Evolutionary conservation across 2,113 vertebrate genomes (phyloP), one percentile per base, ranked within the genome.

Genomic region (Odocoileus virginianus): DNA sequence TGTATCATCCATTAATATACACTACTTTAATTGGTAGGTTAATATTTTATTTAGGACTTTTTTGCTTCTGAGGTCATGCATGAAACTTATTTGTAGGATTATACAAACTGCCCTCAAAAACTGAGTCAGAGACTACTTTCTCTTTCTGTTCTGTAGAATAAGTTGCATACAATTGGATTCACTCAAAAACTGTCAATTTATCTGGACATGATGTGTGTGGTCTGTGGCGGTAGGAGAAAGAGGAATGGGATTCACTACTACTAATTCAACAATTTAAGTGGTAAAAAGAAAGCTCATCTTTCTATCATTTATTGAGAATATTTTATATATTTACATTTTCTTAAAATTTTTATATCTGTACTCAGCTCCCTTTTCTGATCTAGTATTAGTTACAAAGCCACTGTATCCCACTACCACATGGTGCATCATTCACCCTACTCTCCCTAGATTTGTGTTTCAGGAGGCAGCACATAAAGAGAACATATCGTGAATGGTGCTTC

Each of bases 401-500:
- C 23, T 6, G 25, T 7, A 10, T 2, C n/a, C 17, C 50, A 30
- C 16, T 12, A 21, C 36, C 43, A 6, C 27, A 1, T 1, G 1
- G 50, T 28, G 16, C n/a, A 13, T 6, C 16, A 27, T 14, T 43
- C 50, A 76, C 7, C 17, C 50, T 40, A 0, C 12, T 30, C 16
- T 36, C n/a, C 82, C 2, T 2, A 7, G 33, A 8, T 21, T 12
- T 15, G 25, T 21, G 45, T 33, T 36, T 64, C 6, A 36, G 33
- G 47, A 52, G 57, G 43, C 14, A 4, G 30, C 4, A 36, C 11
- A 15, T 19, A 36, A 27, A 33, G 60, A 8, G 27, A 47, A 33
- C 14, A n/a, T 6, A 2, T 8, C 1, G 1, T 45, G 40, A 55
- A 64, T 1, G 9, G 50, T 13, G 36, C 52, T 45, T 36, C 74